Conservation (phyloP, 2,888 invertebrate species). For the Empis livida region DNA sequence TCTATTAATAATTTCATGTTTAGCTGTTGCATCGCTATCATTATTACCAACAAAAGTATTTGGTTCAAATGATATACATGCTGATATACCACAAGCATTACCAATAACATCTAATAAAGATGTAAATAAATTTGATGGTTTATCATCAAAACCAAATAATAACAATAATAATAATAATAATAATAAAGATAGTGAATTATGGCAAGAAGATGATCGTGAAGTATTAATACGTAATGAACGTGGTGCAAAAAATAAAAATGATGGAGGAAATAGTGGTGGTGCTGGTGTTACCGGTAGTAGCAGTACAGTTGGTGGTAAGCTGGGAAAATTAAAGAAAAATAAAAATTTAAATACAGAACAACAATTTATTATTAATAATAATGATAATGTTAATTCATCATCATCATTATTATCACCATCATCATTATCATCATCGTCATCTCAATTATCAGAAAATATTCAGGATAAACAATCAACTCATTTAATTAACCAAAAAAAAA, state of each 20-base stretch:
- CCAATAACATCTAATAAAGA: conserved; percentile 22
- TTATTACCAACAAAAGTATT: conserved; percentile 25
- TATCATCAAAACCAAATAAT: conserved; percentile 23
- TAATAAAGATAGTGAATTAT: conserved; percentile 47
- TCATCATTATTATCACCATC: not conserved
- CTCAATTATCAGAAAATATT: not conserved
- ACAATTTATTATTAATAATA: not conserved
- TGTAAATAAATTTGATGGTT: too few relatives aligned
- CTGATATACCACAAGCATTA: conserved; percentile 32
- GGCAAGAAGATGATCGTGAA: conserved; percentile 69
- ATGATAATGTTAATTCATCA: conserved; percentile 4
- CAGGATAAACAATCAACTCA: not conserved
- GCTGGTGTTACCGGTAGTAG: conserved; percentile 33
- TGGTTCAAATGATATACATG: conserved; percentile 32
- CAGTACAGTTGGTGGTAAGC: conserved; percentile 40
- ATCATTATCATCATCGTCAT: not conserved
- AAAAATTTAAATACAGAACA: conserved; percentile 7
- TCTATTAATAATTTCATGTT: conserved; percentile 1
- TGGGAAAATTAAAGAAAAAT: conserved; percentile 27
- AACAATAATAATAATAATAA: conserved; percentile 31
- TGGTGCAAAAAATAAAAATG: conserved; percentile 47
- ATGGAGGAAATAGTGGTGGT: conserved; percentile 45
- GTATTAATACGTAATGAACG: conserved; percentile 66
- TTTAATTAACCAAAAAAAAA: not conserved
- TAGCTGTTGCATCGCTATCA: conserved; percentile 26